Evolutionary conservation across 1,140 invertebrate genomes (phyloP), one percentile per base, ranked within the genome.

Genomic region (Drosophila triauraria): DNA sequence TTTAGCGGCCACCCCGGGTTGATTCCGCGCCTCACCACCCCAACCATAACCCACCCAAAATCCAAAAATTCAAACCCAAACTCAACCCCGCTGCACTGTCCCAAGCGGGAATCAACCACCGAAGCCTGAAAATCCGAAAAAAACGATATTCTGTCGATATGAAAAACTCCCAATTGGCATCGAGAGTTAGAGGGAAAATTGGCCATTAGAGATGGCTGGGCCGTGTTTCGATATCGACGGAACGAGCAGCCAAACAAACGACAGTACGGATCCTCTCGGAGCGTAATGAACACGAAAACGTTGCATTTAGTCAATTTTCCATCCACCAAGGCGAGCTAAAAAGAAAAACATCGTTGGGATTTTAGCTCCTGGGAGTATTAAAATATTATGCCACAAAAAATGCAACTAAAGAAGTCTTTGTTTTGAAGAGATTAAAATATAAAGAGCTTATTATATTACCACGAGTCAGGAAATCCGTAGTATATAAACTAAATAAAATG

Each of bases 231-330:
- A 40, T 65, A 44, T 58, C 25, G 40, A 61, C 53, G 20, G 54
- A 23, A 46, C 10, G 42, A 51, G 12, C 25, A n/a, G 13, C 56
- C 27, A 15, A n/a, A 25, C 27, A 15, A n/a, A 25, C 10, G 42
- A 30, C 30, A 4, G 23, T 38, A 42, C 53, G 20, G 48, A 51
- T 67, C 58, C 63, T 61, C 51, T 32, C 43, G 25, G 44, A 58
- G 46, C 65, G 35, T 80, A 87, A 87, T 80, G 61, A 77, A 83
- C 80, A 61, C 61, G 61, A 80, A 77, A 78, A 74, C 77, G 83
- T 84, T 77, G 83, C 76, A 87, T 88, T 87, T 88, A 83, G 80
- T 87, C 80, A 84, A 80, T 84, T 87, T 87, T 87, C 69, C 77
- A 71, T 80, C 61, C 80, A 88, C 69, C 72, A 78, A 48, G n/a